Percentiles rank a stretch among this genome's conserved stretches.
Conservation (phyloP, 2,888 invertebrate genomes). For the Epinotia nisella region DNA sequence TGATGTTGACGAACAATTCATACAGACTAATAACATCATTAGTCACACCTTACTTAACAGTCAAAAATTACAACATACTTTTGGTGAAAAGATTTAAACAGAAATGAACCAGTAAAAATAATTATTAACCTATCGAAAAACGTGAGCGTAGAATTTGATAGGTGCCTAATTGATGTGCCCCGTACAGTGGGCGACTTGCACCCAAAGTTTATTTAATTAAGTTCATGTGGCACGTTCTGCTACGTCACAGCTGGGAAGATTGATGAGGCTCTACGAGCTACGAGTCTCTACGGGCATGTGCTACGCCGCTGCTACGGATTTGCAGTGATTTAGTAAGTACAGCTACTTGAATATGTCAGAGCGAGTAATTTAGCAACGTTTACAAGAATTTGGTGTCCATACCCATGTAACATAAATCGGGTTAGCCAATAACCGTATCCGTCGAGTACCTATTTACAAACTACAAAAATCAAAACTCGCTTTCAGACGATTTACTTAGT, state of each 20-base stretch:
- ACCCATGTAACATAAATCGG: background rate
- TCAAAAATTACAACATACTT: background rate
- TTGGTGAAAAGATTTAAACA: background rate
- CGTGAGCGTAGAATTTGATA: background rate
- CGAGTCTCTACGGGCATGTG: conserved; percentile 37
- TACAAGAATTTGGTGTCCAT: background rate
- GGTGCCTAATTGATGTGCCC: conserved; percentile 2
- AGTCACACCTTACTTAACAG: background rate
- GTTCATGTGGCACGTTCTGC: conserved; percentile 22
- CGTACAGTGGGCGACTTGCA: background rate
- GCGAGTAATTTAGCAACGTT: background rate
- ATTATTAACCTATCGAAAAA: background rate
- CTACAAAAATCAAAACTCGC: background rate
- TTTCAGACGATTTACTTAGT: background rate
- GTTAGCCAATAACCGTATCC: no score
- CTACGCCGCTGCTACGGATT: conserved; percentile 41
- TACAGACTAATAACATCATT: background rate
- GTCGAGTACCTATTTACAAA: no score
- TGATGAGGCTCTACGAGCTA: conserved; percentile 40
- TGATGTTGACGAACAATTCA: background rate
- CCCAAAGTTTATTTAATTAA: conserved; percentile 26
- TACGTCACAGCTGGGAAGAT: conserved; percentile 39
- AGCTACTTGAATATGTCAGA: conserved; percentile 13
- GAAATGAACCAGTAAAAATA: background rate
- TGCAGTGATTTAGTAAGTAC: conserved; percentile 30